Percentiles rank a stretch among this genome's conserved stretches.
These are phyloP conservation scores for Aromia moschata DNA, from an alignment of 2,888 invertebrate genomes.

Conservation along the genomic window DNA sequence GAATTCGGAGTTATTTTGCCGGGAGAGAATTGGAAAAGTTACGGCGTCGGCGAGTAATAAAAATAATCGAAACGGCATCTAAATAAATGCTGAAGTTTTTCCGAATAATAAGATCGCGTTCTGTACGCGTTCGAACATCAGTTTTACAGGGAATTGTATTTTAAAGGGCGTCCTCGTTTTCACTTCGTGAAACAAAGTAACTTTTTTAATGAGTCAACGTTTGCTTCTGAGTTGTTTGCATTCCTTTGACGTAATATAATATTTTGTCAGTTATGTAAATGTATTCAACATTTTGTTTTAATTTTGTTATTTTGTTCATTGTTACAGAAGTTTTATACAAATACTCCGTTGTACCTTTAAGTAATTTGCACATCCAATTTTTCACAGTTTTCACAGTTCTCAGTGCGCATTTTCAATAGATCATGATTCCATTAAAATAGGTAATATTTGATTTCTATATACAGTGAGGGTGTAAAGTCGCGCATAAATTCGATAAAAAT, in stretches of 20 bases:
- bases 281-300: not conserved
- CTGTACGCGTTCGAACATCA: not conserved
- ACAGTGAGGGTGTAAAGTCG: too few relatives aligned
- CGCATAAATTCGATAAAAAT: too few relatives aligned
- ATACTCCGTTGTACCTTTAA: too few relatives aligned
- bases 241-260: too few relatives aligned
- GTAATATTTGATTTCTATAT: too few relatives aligned
- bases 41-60: constrained; percentile 26
- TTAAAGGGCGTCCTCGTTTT: too few relatives aligned
- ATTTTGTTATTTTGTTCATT: too few relatives aligned
- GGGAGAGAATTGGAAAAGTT: constrained; percentile 35
- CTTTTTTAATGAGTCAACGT: too few relatives aligned
- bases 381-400: not conserved
- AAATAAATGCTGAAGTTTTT: constrained; percentile 9
- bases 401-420: not conserved
- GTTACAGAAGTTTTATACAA: too few relatives aligned
- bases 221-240: too few relatives aligned
- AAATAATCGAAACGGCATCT: constrained; percentile 24
- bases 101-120: not conserved
- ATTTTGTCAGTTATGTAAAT: not conserved
- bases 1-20: constrained; percentile 26
- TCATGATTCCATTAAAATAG: too few relatives aligned
- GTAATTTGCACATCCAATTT: not conserved
- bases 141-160: not conserved
- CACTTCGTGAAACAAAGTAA: too few relatives aligned